These are phyloP conservation scores for Isoperla grammatica DNA, from an alignment of 2,888 invertebrate genomes.

Conservation along the genomic window DNA sequence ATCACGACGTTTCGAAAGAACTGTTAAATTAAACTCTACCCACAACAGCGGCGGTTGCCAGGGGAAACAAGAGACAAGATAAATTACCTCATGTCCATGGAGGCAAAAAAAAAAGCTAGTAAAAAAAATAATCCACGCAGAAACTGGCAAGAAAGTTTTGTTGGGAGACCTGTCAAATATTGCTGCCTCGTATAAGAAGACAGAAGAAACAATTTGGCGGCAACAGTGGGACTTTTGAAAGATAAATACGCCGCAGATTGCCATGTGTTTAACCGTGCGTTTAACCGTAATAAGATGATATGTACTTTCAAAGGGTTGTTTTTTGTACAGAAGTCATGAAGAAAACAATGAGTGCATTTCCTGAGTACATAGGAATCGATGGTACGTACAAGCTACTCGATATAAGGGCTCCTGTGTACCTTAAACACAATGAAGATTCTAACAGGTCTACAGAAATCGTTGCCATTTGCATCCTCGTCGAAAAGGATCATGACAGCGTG, in stretches of 20 bases:
- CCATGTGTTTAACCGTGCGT: conserved; percentile 1
- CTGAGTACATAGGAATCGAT: conserved; percentile 31
- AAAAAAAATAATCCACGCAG: background rate
- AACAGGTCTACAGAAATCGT: conserved; percentile 28
- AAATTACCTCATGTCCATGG: conserved; percentile 6
- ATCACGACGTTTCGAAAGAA: conserved; percentile 21
- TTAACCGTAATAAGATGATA: too few relatives aligned
- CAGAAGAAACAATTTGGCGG: conserved; percentile 18
- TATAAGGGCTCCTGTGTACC: conserved; percentile 27
- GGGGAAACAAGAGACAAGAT: conserved; percentile 7
- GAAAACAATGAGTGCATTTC: conserved; percentile 26
- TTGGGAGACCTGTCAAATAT: conserved; percentile 22
- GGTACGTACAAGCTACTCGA: conserved; percentile 27
- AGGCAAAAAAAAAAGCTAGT: conserved; percentile 22
- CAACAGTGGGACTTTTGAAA: conserved; percentile 11
- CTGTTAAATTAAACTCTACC: conserved; percentile 21
- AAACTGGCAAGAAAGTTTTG: conserved; percentile 13
- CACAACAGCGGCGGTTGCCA: conserved; percentile 8
- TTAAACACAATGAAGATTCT: conserved; percentile 29
- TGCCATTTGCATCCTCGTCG: conserved; percentile 25
- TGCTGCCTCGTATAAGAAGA: background rate
- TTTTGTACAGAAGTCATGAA: conserved; percentile 25
- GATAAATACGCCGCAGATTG: conserved; percentile 22
- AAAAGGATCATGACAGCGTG: conserved; percentile 27
- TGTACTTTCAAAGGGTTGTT: conserved; percentile 26